phyloP scores from a whole-genome alignment of 2,888 invertebrate species.

The Meta bourneti region DNA sequence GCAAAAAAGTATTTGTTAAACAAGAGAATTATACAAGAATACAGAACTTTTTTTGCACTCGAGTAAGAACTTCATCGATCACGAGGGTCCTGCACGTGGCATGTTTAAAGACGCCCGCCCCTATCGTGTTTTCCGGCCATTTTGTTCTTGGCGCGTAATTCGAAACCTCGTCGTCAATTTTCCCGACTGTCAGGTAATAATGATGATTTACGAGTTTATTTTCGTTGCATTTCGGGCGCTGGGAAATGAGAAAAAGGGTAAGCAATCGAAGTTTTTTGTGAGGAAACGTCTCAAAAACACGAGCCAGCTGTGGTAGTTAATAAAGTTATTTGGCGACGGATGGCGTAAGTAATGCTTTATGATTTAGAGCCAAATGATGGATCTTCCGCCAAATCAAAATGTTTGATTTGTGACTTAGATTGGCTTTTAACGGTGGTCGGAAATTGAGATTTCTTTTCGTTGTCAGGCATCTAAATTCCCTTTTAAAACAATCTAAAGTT shows the following conservation, averaged over 20 bases:
- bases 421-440: background rate
- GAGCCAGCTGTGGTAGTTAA: background rate
- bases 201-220: constrained; percentile 38
- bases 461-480: background rate
- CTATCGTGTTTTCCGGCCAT: constrained; percentile 36
- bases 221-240: background rate
- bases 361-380: background rate
- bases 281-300: background rate
- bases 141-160: constrained; percentile 48
- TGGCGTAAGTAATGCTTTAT: background rate
- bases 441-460: background rate
- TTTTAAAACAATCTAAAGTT: background rate
- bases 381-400: background rate
- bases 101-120: constrained; percentile 31
- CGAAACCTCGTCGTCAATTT: constrained; percentile 44
- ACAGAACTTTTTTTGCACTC: background rate
- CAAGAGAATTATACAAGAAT: background rate
- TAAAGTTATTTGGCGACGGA: background rate
- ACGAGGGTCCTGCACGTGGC: constrained; percentile 26
- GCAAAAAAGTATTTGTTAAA: constrained; percentile 18
- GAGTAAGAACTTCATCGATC: constrained; percentile 24
- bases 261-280: background rate
- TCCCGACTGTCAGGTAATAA: constrained; percentile 37
- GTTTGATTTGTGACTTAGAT: background rate
- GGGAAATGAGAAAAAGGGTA: background rate